These are phyloP conservation scores for Crocuta crocuta DNA, from an alignment of 2,113 vertebrate genomes.

Conservation along the genomic window DNA sequence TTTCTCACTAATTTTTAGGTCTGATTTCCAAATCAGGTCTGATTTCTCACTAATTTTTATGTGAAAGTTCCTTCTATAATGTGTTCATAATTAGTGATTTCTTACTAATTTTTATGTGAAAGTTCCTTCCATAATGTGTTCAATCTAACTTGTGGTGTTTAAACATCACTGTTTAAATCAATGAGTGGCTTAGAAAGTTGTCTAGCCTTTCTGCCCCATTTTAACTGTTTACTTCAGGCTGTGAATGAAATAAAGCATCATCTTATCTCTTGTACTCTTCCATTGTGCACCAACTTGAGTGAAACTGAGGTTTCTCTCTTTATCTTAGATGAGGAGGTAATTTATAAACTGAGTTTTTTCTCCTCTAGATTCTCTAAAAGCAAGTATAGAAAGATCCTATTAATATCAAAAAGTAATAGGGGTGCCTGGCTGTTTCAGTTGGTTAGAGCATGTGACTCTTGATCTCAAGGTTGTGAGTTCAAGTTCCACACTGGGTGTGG, in stretches of 20 bases:
- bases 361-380: neutral
- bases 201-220: neutral
- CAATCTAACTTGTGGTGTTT: conserved; percentile 10
- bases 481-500: no score
- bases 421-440: no score
- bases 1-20: no score
- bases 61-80: no score
- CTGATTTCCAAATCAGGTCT: no score
- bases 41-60: no score
- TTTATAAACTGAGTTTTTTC: neutral
- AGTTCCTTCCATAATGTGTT: neutral
- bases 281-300: neutral
- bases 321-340: conserved; percentile 14
- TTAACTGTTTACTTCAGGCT: neutral
- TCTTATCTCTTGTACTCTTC: conserved; percentile 13
- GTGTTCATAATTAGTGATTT: no score
- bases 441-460: no score
- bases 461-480: no score
- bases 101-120: neutral
- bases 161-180: conserved; percentile 20
- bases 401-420: conserved; percentile 3
- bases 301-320: conserved; percentile 11
- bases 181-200: neutral
- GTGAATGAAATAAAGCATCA: neutral
- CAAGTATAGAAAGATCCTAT: neutral